phyloP scores from a whole-genome alignment of 2,797 vertebrate genomes.

The Crenuchus spilurus region DNA sequence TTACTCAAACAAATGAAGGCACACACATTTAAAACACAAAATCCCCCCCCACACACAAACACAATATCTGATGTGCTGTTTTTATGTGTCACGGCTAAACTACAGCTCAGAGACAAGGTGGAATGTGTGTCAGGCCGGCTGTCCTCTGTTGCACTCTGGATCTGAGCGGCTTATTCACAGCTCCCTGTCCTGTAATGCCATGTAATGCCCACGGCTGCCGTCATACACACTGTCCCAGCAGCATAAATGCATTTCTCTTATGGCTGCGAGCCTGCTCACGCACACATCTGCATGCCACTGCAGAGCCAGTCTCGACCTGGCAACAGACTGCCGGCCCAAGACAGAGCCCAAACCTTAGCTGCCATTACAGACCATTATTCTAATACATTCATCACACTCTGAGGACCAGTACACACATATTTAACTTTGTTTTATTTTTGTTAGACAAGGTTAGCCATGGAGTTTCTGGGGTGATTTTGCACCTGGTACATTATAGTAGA shows the following conservation, averaged over 20 bases:
- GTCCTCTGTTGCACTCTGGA: constrained; percentile 35
- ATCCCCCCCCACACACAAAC: not conserved
- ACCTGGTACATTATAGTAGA: not conserved
- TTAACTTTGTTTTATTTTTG: constrained; percentile 42
- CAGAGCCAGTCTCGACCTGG: constrained; percentile 40
- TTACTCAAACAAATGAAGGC: constrained; percentile 21
- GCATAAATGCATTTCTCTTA: constrained; percentile 13
- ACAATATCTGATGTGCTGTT: constrained; percentile 26
- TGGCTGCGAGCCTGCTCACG: constrained; percentile 27
- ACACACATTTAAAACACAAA: constrained; percentile 11
- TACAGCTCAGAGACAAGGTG: constrained; percentile 15
- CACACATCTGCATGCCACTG: constrained; percentile 43
- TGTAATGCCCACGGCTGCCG: constrained; percentile 34
- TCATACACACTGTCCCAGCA: constrained; percentile 8
- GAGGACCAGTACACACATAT: constrained; percentile 21
- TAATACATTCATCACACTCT: constrained; percentile 19
- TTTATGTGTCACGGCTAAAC: constrained; percentile 34
- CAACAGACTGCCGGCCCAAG: constrained; percentile 25
- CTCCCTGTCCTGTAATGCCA: constrained; percentile 18
- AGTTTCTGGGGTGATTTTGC: constrained; percentile 27
- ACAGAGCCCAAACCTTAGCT: constrained; percentile 36
- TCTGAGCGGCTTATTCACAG: constrained; percentile 31
- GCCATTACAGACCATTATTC: constrained; percentile 34
- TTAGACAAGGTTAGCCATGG: constrained; percentile 14
- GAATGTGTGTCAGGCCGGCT: constrained; percentile 23